A percentile compares a stretch with the other conserved stretches of the same genome.
Conservation (phyloP, 1,140 invertebrate genomes). For the Dendroctonus ponderosae region DNA sequence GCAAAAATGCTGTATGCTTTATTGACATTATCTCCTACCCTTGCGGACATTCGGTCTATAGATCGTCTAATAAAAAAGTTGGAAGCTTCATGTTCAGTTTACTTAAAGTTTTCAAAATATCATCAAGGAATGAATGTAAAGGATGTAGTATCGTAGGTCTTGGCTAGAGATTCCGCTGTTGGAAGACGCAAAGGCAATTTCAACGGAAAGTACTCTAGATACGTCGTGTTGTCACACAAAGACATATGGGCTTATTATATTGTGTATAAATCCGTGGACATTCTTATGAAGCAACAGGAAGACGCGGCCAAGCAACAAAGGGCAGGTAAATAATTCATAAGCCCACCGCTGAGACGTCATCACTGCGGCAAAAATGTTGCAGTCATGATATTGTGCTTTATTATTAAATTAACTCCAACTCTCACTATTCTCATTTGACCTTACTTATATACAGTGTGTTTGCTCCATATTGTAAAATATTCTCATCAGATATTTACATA, state of each 20-base stretch:
- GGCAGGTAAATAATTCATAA: slow-evolving; percentile 32
- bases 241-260: slow-evolving; percentile 36
- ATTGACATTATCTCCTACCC: too few species aligned
- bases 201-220: slow-evolving; percentile 33
- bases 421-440: too few species aligned
- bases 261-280: slow-evolving; percentile 35
- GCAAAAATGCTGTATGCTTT: too few species aligned
- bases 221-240: slow-evolving; percentile 28
- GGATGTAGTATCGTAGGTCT: slow-evolving; percentile 9
- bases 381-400: slow-evolving; percentile 24
- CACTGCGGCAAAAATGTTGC: slow-evolving; percentile 25
- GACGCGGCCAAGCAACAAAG: slow-evolving; percentile 30
- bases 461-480: too few species aligned
- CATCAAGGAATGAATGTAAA: too few species aligned
- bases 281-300: slow-evolving; percentile 36
- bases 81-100: too few species aligned
- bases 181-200: slow-evolving; percentile 28
- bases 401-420: slow-evolving; percentile 1
- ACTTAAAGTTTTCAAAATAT: too few species aligned
- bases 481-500: too few species aligned
- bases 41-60: too few species aligned
- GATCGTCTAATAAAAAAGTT: too few species aligned
- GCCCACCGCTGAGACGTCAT: slow-evolving; percentile 34
- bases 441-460: too few species aligned
- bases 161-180: slow-evolving; percentile 9